These are phyloP conservation scores for Danaus chrysippus DNA, from an alignment of 2,888 invertebrate species.

Conservation along the genomic window DNA sequence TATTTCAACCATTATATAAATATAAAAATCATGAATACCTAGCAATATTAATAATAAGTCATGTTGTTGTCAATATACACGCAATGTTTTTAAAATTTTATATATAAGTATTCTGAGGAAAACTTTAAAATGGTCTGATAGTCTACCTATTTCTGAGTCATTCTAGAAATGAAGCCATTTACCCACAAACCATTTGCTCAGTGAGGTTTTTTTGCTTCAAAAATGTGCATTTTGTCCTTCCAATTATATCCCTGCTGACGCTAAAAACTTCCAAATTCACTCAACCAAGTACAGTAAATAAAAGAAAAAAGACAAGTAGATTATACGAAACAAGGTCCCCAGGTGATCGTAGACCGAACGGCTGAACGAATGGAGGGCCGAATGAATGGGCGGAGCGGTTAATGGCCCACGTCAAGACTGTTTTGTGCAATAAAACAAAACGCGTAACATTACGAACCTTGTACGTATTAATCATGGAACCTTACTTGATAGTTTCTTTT, in stretches of 20 bases:
- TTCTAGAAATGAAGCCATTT: not conserved
- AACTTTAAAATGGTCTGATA: too few species aligned
- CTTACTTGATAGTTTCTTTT: constrained; percentile 37
- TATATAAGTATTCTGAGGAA: too few species aligned
- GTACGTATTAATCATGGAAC: constrained; percentile 49
- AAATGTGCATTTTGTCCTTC: constrained; percentile 14
- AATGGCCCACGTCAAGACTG: constrained; percentile 66
- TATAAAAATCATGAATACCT: too few species aligned
- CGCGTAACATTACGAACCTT: constrained; percentile 50
- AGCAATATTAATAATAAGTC: too few species aligned
- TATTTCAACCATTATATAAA: too few species aligned
- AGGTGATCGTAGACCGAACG: constrained; percentile 62
- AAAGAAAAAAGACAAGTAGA: constrained; percentile 50
- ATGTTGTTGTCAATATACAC: too few species aligned
- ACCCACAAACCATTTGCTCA: not conserved
- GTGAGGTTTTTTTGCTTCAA: not conserved
- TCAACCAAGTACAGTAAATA: constrained; percentile 28
- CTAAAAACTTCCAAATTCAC: constrained; percentile 12
- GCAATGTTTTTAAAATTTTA: too few species aligned
- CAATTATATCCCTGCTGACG: constrained; percentile 11
- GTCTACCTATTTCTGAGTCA: not conserved
- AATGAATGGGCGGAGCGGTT: constrained; percentile 56
- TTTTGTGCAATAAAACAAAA: constrained; percentile 65
- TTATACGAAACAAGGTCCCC: constrained; percentile 61
- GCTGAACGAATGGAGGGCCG: constrained; percentile 49